Evolutionary conservation across 2,888 invertebrate species (phyloP), one percentile per base, ranked within the genome.

Genomic region (Baccha elongata): DNA sequence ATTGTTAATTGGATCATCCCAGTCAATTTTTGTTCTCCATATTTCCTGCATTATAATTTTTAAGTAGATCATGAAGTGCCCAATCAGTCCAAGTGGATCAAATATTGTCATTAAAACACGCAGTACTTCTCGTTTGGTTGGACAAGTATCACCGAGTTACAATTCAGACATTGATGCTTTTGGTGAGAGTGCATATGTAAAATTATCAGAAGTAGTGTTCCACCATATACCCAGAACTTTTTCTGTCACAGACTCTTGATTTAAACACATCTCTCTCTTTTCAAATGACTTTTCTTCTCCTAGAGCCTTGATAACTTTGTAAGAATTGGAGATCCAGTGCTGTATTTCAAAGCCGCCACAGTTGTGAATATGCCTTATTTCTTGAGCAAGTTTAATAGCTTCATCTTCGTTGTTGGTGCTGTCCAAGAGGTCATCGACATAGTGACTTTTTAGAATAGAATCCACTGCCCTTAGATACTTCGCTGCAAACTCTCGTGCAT

Each of bases 321-420:
- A 0, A 1, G 76, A 73, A 11, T 85, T 85, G 0, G 84, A 78
- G 8, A 76, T 11, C 73, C 71, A 85, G n/a, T 85, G 80, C 7
- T 76, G 23, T 11, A 84, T 84, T 15, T 76, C 44, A 35, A 85
- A 85, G 0, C 76, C 67, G 1, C 55, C 80, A 0, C 17, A 13
- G 1, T 8, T 23, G 26, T 80, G 83, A 15, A 84, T 42, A 52
- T 80, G 76, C 8, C 8, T 32, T 32, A 32, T 7, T 32, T 32
- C 8, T 7, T 32, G 29, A 8, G 8, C 29, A 3, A 8, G 29
- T 6, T 8, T 32, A 1, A 32, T 32, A 32, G 29, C 8, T 7
- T 6, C 29, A 2, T 8, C 29, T 32, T 32, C 29, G 29, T 8
- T 32, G 29, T 32, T 7, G 1, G 29, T 32, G 29, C 29, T 32